These are phyloP conservation scores for Caenorhabditis latens DNA, from an alignment of 1,140 invertebrate genomes.

Conservation along the genomic window DNA sequence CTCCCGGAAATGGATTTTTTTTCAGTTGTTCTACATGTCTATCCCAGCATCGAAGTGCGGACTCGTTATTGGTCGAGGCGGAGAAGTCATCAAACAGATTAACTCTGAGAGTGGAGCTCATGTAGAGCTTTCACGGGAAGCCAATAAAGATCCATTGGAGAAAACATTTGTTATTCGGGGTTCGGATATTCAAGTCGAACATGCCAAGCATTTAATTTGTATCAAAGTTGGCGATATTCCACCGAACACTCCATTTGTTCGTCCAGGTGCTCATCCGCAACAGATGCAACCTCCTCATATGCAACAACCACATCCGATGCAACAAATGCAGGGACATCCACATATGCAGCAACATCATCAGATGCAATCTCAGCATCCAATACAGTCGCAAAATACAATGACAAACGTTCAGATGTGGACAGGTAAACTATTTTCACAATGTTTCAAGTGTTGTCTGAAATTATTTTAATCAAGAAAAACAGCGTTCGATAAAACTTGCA, in stretches of 20 bases:
- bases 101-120: slow-evolving; percentile 83
- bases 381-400: slow-evolving; percentile 57
- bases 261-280: not conserved
- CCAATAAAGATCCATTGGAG: slow-evolving; percentile 84
- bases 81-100: slow-evolving; percentile 89
- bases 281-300: not conserved
- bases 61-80: slow-evolving; percentile 93
- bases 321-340: not conserved
- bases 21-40: slow-evolving; percentile 83
- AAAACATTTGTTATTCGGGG: slow-evolving; percentile 91
- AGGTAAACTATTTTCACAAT: not conserved
- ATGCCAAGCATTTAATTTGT: slow-evolving; percentile 91
- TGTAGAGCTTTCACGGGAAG: slow-evolving; percentile 87
- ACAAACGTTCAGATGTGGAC: slow-evolving; percentile 55
- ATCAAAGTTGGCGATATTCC: slow-evolving; percentile 82
- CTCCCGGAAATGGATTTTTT: slow-evolving; percentile 65
- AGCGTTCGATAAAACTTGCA: too few species aligned
- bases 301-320: not conserved
- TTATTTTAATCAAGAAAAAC: not conserved
- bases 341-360: not conserved
- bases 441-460: not conserved
- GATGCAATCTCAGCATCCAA: not conserved
- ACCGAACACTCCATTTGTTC: slow-evolving; percentile 38
- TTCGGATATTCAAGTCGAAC: slow-evolving; percentile 92
- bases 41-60: slow-evolving; percentile 94